phyloP scores from a whole-genome alignment of 2,113 vertebrate genomes.

The Stictonetta naevosa region DNA sequence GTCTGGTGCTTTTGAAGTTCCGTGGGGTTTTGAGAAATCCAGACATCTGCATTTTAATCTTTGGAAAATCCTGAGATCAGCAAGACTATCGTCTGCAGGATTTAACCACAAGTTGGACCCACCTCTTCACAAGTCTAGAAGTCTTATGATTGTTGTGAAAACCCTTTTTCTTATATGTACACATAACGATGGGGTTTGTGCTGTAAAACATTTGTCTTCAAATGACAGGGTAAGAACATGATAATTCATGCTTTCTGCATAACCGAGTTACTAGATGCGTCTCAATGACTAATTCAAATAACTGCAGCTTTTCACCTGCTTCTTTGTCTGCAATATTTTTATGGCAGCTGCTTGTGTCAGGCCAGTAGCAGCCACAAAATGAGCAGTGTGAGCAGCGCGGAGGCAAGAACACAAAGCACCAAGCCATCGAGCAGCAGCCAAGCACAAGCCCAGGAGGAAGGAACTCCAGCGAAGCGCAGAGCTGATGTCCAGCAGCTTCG shows the following conservation, averaged over 20 bases:
- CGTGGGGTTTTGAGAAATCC: conserved; percentile 6
- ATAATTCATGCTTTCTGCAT: background rate
- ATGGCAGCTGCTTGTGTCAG: background rate
- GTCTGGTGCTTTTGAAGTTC: conserved; percentile 13
- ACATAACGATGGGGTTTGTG: background rate
- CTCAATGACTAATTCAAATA: background rate
- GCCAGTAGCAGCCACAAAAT: background rate
- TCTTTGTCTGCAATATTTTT: background rate
- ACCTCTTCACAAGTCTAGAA: conserved; percentile 12
- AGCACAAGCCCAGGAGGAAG: background rate
- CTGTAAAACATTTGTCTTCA: background rate
- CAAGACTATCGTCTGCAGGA: conserved; percentile 31
- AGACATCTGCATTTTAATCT: conserved; percentile 29
- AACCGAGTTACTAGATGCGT: background rate
- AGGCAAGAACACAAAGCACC: background rate
- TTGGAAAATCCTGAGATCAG: conserved; percentile 61
- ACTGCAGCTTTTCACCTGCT: background rate
- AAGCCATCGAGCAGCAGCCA: background rate
- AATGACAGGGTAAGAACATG: background rate
- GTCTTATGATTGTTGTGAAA: background rate
- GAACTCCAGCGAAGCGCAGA: background rate
- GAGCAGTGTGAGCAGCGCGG: background rate
- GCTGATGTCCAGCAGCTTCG: background rate
- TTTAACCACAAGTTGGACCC: conserved; percentile 58
- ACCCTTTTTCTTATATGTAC: background rate